These are phyloP conservation scores for Amphimallon solstitiale DNA, from an alignment of 2,888 invertebrate species.

Conservation along the genomic window DNA sequence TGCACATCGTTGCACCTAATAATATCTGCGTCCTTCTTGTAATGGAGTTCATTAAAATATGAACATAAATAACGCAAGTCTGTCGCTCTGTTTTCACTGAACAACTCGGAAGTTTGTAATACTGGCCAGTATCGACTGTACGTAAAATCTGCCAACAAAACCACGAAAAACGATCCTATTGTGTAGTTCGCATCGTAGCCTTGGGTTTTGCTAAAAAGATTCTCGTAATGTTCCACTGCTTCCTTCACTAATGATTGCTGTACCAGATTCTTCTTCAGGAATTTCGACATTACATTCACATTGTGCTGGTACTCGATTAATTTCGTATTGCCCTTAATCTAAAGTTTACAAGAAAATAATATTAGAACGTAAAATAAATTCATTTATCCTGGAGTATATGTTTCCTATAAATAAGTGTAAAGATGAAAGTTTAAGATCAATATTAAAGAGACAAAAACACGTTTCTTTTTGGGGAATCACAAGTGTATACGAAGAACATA, in stretches of 20 bases:
- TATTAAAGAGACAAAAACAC: no score
- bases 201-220: conserved; percentile 44
- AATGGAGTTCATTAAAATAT: conserved; percentile 36
- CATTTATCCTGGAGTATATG: no score
- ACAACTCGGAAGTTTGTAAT: conserved; percentile 23
- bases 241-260: conserved; percentile 42
- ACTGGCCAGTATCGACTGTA: conserved; percentile 20
- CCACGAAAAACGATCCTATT: conserved; percentile 12
- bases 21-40: conserved; percentile 46
- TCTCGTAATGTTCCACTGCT: conserved; percentile 46
- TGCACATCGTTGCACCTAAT: conserved; percentile 51
- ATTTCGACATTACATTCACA: conserved; percentile 44
- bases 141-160: conserved; percentile 21
- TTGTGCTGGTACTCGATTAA: conserved; percentile 44
- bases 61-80: conserved; percentile 13
- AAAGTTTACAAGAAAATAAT: not conserved
- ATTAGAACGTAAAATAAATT: no score
- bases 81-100: conserved; percentile 16
- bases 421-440: no score
- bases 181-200: conserved; percentile 34
- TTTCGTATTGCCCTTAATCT: conserved; percentile 45
- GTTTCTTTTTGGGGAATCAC: no score
- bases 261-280: conserved; percentile 43
- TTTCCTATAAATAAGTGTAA: no score
- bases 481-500: no score